Base-by-base conservation (phyloP, 2,888 invertebrate species). In the Meteorus cinctellus region DNA sequence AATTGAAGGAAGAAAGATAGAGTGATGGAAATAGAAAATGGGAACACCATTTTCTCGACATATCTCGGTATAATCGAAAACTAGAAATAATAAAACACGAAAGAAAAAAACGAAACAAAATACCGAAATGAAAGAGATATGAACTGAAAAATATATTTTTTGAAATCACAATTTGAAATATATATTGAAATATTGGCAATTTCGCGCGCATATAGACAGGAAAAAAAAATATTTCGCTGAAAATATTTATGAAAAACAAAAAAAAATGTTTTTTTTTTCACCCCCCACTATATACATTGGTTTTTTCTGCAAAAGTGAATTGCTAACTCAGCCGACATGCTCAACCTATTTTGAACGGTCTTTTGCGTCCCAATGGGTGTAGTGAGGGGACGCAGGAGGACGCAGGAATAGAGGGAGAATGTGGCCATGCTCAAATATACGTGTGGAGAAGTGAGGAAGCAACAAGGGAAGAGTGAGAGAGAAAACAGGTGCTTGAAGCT, bases 321-420 rank as follows among this genome's bases (percentile, higher is more conserved):
- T 60, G 71, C 71, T 41, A 71, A 71, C 71, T 60, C 71, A 71
- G 62, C 71, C 71, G 51, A 48, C 62, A 71, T 71, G 71, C 66
- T 71, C 71, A 75, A 55, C 65, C 51, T 66, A 67, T 75, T 75
- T 71, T 60, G 71, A 72, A 65, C 66, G 66, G 69, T 59, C 71
- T 66, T 65, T 71, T 34, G 74, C 55, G n/a, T 55, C 8, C 76
- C 72, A 24, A 34, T 24, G 34, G 66, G 45, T 65, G 41, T 19
- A 24, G 19, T 55, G 55, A 34, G 55, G 8, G 34, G 59, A 19
- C 24, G 4, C 59, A 36, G 10, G 29, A 36, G 10, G 29, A 29
- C 24, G 8, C 14, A 31, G 36, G 41, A 63, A 41, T 41, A 12
- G 41, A 8, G 41, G 8, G 8, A 41, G 41, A 41, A 2, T 41